A percentile compares a stretch with the other conserved stretches of the same genome.
phyloP scores from a whole-genome alignment of 2,797 vertebrate genomes.

The Apogon hyalosoma region DNA sequence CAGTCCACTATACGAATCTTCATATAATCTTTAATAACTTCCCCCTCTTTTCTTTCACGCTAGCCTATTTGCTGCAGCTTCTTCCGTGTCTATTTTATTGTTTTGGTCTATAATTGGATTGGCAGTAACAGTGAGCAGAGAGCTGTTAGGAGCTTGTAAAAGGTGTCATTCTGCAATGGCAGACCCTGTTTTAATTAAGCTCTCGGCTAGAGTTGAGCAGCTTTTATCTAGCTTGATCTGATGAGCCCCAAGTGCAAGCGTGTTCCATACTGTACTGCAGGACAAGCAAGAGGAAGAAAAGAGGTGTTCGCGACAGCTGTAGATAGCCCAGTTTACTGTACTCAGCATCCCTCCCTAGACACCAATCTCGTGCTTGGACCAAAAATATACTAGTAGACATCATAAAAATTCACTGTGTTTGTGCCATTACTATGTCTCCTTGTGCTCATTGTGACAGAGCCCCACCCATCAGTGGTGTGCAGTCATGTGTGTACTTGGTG shows the following conservation, averaged over 20 bases:
- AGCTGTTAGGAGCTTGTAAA: slow-evolving; percentile 81
- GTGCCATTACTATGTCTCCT: slow-evolving; percentile 33
- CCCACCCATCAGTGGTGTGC: slow-evolving; percentile 70
- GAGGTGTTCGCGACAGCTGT: slow-evolving; percentile 51
- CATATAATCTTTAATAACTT: slow-evolving; percentile 71
- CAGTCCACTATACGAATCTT: slow-evolving; percentile 57
- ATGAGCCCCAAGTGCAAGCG: slow-evolving; percentile 66
- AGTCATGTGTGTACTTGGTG: slow-evolving; percentile 53
- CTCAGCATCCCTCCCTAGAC: slow-evolving; percentile 42
- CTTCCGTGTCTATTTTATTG: slow-evolving; percentile 75
- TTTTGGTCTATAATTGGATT: slow-evolving; percentile 83
- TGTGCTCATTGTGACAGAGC: slow-evolving; percentile 67
- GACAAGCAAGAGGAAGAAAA: slow-evolving; percentile 37
- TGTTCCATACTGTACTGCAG: slow-evolving; percentile 31
- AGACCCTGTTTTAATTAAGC: slow-evolving; percentile 87
- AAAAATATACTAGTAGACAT: slow-evolving; percentile 44
- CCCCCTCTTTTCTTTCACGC: slow-evolving; percentile 38
- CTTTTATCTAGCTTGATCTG: slow-evolving; percentile 74
- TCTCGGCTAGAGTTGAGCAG: slow-evolving; percentile 84
- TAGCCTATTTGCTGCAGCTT: slow-evolving; percentile 60
- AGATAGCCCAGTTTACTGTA: slow-evolving; percentile 60
- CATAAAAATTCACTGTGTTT: slow-evolving; percentile 37
- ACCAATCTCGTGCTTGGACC: slow-evolving; percentile 53
- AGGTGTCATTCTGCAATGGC: slow-evolving; percentile 75
- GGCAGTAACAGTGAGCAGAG: slow-evolving; percentile 72